A percentile compares a stretch with the other conserved stretches of the same genome.
Conservation (phyloP, 2,113 vertebrate species). For the Ceyx margarethae region DNA sequence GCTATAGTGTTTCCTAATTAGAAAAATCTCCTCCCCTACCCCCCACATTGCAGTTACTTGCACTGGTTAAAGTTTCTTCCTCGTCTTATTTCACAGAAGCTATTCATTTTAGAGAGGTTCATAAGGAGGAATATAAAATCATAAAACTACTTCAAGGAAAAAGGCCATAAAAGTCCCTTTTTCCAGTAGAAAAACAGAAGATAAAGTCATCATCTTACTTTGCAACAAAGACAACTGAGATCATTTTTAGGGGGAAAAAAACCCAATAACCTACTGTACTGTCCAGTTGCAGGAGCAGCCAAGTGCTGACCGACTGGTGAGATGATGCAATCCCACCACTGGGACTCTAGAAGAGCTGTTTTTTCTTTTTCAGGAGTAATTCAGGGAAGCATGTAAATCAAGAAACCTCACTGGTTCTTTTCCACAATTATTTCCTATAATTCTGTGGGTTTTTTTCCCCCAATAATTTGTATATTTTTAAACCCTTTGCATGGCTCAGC, state of each 20-base stretch:
- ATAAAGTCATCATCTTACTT: neutral
- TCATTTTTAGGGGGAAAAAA: neutral
- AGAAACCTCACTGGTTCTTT: neutral
- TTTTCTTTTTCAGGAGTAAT: neutral
- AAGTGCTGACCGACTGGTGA: neutral
- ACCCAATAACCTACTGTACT: neutral
- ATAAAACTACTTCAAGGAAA: neutral
- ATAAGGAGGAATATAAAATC: neutral
- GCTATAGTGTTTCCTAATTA: neutral
- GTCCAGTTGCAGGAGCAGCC: neutral
- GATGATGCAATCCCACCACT: neutral
- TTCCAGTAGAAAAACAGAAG: neutral
- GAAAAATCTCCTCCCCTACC: neutral
- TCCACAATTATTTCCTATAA: neutral
- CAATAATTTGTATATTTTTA: neutral
- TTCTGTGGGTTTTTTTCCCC: neutral
- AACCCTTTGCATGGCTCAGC: neutral
- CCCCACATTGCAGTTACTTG: neutral
- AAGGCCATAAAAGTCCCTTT: neutral
- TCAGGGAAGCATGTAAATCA: neutral
- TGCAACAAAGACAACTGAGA: neutral
- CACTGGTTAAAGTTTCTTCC: neutral
- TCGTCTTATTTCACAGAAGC: neutral
- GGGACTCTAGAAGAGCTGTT: neutral
- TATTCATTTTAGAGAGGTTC: neutral